These are phyloP conservation scores for Ylistrum balloti DNA, from an alignment of 1,140 invertebrate species.

Conservation along the genomic window DNA sequence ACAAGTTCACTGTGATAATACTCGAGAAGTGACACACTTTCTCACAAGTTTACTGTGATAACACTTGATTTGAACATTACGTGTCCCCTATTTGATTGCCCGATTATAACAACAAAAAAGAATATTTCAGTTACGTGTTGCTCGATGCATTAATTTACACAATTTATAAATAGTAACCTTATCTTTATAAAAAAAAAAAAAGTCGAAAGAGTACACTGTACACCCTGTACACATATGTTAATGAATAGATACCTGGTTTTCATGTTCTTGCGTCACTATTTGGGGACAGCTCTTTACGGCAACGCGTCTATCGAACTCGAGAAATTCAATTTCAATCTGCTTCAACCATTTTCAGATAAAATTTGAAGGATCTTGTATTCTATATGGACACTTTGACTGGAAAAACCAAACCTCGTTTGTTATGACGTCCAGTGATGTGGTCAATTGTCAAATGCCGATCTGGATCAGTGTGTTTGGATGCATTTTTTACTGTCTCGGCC, in stretches of 20 bases:
- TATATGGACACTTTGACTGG: conserved; percentile 48
- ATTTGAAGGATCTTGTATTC: conserved; percentile 45
- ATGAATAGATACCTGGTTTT: not conserved
- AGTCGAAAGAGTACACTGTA: too few species aligned
- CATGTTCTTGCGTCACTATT: too few species aligned
- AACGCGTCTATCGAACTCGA: not conserved
- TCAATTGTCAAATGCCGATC: conserved; percentile 69
- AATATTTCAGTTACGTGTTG: too few species aligned
- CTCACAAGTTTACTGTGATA: not conserved
- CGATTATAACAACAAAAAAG: too few species aligned
- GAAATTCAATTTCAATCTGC: not conserved
- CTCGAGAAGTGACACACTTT: not conserved
- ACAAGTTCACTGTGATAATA: too few species aligned
- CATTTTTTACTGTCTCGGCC: conserved; percentile 71
- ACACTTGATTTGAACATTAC: too few species aligned
- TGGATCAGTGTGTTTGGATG: conserved; percentile 73
- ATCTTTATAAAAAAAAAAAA: too few species aligned
- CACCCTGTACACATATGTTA: too few species aligned
- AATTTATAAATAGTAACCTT: too few species aligned
- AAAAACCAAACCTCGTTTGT: conserved; percentile 41
- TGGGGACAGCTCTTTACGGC: too few species aligned
- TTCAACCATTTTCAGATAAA: not conserved
- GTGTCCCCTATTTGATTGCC: too few species aligned
- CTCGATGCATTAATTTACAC: too few species aligned
- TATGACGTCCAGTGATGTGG: conserved; percentile 18